Conservation (phyloP, 2,113 vertebrate genomes). For the Indicator indicator region DNA sequence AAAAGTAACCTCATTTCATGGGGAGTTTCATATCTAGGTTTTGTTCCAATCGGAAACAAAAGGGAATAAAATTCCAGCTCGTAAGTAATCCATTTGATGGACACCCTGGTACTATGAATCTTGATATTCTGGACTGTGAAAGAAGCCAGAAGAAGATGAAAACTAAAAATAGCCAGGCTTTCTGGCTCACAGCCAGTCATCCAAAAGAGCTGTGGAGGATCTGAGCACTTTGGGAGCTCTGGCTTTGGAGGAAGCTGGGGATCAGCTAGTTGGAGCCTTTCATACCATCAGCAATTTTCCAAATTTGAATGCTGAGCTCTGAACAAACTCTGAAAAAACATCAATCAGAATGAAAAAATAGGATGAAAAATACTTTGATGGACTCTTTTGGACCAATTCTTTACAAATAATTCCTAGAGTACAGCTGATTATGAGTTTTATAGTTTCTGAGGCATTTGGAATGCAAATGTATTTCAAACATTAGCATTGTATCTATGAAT, state of each 20-base stretch:
- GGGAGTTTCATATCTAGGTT: slow-evolving; percentile 52
- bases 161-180: slow-evolving; percentile 14
- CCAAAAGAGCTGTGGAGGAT: background rate
- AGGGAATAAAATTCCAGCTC: slow-evolving; percentile 9
- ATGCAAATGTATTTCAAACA: background rate
- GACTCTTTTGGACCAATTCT: background rate
- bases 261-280: background rate
- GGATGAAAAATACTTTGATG: background rate
- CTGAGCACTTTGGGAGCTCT: background rate
- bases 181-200: slow-evolving; percentile 3
- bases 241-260: background rate
- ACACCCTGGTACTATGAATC: background rate
- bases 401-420: background rate
- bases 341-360: background rate
- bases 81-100: background rate
- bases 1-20: slow-evolving; percentile 56
- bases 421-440: background rate
- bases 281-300: background rate
- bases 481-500: background rate
- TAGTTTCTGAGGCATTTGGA: background rate
- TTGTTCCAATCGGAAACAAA: slow-evolving; percentile 24
- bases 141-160: slow-evolving; percentile 20
- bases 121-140: slow-evolving; percentile 11
- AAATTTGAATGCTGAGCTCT: background rate
- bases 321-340: background rate